Evolutionary conservation across 1,140 invertebrate genomes (phyloP), one percentile per base, ranked within the genome.

Genomic region (Drosophila repleta): DNA sequence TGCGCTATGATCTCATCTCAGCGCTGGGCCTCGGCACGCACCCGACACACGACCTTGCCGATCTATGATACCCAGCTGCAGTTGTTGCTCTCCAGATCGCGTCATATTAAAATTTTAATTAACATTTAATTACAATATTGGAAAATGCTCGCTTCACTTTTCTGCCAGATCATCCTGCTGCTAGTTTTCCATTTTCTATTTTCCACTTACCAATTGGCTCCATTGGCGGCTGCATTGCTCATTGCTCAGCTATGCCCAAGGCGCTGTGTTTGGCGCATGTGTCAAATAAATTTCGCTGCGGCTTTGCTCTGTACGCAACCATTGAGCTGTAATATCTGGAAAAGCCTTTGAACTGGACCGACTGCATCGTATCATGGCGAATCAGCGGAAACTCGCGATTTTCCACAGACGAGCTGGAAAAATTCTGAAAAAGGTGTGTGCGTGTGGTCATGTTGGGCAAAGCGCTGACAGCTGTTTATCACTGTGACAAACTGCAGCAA

Each of bases 241-340:
- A 60, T 56, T 39, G 70, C 46, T 52, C 48, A 46, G 45, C 57
- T 62, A 69, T 68, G 65, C 49, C 8, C 41, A 29, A 41, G 21
- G 49, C 26, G 37, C 35, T 26, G 35, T 32, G 53, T 48, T 73
- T 62, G 56, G 46, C 49, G 70, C 78, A 82, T 69, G 76, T 83
- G 79, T 88, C 83, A 88, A 79, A 88, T 83, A 70, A 79, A 87
- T 88, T 87, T 88, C 32, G 79, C 26, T 69, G 68, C 73, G 72
- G 63, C 70, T 82, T 61, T 62, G 45, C 60, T 64, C 58, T 55
- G 41, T 66, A 35, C 13, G 60, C 41, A 58, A 51, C 68, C 83
- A 88, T 43, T 87, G 83, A 88, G 72, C 75, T 88, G 83, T 76
- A 74, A 88, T 73, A 61, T 4, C 39, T 81, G 60, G 56, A 79